These are phyloP conservation scores for Drosophila demipolita DNA, from an alignment of 2,888 invertebrate genomes.

Conservation along the genomic window DNA sequence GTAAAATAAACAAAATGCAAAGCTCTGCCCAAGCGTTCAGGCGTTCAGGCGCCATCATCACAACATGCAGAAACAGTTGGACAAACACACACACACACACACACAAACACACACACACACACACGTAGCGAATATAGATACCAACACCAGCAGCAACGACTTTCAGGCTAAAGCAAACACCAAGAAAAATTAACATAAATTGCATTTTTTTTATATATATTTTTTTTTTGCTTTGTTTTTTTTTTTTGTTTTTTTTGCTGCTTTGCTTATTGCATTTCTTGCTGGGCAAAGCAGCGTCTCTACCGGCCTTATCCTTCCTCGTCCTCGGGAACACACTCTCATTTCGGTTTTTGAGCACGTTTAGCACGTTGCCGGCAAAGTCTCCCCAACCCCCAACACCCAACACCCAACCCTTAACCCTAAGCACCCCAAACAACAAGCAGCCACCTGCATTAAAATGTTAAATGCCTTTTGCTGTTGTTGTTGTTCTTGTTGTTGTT, in stretches of 20 bases:
- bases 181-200: slow-evolving; percentile 80
- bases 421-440: slow-evolving; percentile 17
- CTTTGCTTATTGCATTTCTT: slow-evolving; percentile 62
- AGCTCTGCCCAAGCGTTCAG: slow-evolving; percentile 20
- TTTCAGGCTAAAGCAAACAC: slow-evolving; percentile 70
- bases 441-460: slow-evolving; percentile 76
- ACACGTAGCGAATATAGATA: slow-evolving; percentile 27
- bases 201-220: slow-evolving; percentile 49
- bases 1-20: slow-evolving; percentile 51
- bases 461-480: slow-evolving; percentile 68
- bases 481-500: slow-evolving; percentile 46
- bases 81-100: slow-evolving; percentile 6
- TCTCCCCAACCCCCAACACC: slow-evolving; percentile 7
- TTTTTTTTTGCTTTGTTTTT: not conserved
- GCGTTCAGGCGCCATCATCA: slow-evolving; percentile 27
- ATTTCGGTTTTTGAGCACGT: slow-evolving; percentile 82
- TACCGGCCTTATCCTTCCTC: slow-evolving; percentile 64
- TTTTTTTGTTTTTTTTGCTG: slow-evolving; percentile 8
- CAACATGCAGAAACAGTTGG: slow-evolving; percentile 10
- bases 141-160: slow-evolving; percentile 9
- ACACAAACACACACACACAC: slow-evolving; percentile 5
- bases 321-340: slow-evolving; percentile 69
- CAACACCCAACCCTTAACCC: not conserved
- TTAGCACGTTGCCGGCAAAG: slow-evolving; percentile 75
- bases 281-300: slow-evolving; percentile 42